phyloP scores from a whole-genome alignment of 2,113 vertebrate species.

The Candoia aspera region DNA sequence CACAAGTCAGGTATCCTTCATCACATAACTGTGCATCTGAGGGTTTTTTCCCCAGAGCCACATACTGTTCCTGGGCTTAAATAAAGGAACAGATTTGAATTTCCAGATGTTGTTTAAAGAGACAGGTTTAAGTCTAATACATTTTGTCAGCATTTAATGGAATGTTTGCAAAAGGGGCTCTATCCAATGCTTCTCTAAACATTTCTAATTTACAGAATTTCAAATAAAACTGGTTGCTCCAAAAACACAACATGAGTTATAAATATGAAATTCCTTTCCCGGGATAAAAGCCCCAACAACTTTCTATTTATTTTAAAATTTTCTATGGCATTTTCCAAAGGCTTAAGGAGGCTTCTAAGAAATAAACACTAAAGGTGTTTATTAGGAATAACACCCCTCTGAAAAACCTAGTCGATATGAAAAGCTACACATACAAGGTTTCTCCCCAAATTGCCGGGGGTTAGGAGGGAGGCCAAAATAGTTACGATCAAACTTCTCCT shows the following conservation, averaged over 20 bases:
- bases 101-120: not conserved
- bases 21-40: not conserved
- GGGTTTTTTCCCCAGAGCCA: not conserved
- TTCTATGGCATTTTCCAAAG: not conserved
- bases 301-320: not conserved
- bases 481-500: not conserved
- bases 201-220: not conserved
- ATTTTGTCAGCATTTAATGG: not conserved
- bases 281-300: not conserved
- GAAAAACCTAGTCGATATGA: not conserved
- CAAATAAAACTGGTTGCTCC: not conserved
- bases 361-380: not conserved
- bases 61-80: not conserved
- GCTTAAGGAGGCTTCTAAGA: not conserved
- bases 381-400: not conserved
- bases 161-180: not conserved
- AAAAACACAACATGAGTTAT: not conserved
- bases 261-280: not conserved
- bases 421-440: not conserved
- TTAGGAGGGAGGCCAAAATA: not conserved
- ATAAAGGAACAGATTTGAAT: not conserved
- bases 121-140: not conserved
- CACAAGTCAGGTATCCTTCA: not conserved
- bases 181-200: not conserved
- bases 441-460: too few species aligned